These are phyloP conservation scores for Choloepus hoffmanni DNA, from an alignment of 2,113 vertebrate genomes.

Conservation along the genomic window DNA sequence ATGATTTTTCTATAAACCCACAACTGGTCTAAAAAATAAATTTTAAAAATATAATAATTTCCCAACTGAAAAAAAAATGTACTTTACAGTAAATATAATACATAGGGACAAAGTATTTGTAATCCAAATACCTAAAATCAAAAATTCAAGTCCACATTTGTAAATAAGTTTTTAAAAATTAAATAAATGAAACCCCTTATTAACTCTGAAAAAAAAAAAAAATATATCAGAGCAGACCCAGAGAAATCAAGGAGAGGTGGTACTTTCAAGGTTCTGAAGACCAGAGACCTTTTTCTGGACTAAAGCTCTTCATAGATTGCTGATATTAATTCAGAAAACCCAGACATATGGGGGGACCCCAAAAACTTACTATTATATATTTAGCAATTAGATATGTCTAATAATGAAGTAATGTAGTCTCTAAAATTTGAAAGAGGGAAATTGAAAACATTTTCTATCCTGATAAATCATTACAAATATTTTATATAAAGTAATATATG, in stretches of 20 bases:
- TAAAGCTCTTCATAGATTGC: neutral
- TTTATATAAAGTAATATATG: neutral
- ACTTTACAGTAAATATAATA: conserved; percentile 49
- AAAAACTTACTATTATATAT: neutral
- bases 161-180: neutral
- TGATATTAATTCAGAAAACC: neutral
- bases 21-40: no score
- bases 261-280: neutral
- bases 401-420: neutral
- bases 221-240: neutral
- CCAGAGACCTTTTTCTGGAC: neutral
- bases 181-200: conserved; percentile 9
- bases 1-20: no score
- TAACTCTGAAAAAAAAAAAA: neutral
- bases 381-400: neutral
- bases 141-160: neutral
- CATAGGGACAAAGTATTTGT: neutral
- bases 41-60: no score
- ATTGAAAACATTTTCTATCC: neutral
- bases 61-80: neutral
- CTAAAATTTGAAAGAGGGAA: neutral
- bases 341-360: neutral
- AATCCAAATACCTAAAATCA: neutral
- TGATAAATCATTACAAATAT: neutral
- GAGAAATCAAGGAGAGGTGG: neutral